These are phyloP conservation scores for Ailuropoda melanoleuca DNA, from an alignment of 2,113 vertebrate species.

Conservation along the genomic window DNA sequence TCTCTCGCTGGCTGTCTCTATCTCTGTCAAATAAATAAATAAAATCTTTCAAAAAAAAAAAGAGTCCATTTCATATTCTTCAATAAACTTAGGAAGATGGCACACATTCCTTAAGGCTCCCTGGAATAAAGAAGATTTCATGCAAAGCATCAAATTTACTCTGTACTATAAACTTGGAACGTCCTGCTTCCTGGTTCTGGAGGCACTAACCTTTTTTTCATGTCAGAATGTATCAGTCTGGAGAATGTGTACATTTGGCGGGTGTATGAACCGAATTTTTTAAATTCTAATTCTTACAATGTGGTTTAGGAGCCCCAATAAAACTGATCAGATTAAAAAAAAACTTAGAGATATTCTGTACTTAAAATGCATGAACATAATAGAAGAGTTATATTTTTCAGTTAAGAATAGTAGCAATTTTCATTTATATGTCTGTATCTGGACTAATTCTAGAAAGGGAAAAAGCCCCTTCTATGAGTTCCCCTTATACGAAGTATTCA, in stretches of 20 bases:
- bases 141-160: background rate
- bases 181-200: constrained; percentile 8
- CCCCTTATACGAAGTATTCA: background rate
- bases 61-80: background rate
- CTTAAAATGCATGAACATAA: background rate
- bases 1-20: too few relatives aligned
- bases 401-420: background rate
- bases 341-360: background rate
- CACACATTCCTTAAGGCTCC: background rate
- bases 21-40: too few relatives aligned
- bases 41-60: too few relatives aligned
- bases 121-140: constrained; percentile 16
- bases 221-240: constrained; percentile 21
- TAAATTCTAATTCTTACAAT: background rate
- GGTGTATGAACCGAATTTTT: background rate
- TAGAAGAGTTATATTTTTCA: background rate
- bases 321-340: background rate
- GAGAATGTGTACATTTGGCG: background rate
- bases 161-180: background rate
- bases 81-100: background rate
- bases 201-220: background rate
- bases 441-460: background rate
- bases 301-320: constrained; percentile 14
- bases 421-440: background rate
- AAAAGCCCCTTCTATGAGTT: background rate